Evolutionary conservation across 2,888 invertebrate species (phyloP).

Genomic region (Melieria omissa): DNA sequence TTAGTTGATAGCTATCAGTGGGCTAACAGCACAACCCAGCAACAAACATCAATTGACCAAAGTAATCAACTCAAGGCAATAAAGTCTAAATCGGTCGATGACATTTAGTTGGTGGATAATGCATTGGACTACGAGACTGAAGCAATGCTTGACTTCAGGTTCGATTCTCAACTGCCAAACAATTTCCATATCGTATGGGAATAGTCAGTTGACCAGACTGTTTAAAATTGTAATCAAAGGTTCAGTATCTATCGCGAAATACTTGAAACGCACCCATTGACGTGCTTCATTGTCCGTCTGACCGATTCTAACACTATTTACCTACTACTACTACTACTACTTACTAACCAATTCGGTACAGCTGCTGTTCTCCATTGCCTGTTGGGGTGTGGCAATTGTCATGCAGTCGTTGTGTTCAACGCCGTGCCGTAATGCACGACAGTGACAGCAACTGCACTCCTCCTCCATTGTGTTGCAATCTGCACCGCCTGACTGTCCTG

Average conservation of each 20-base stretch:
- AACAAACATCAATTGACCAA: too few relatives aligned
- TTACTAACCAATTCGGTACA: conserved; percentile 42
- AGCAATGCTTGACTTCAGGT: too few relatives aligned
- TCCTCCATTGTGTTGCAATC: conserved; percentile 6
- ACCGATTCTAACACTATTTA: too few relatives aligned
- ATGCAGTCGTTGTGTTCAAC: conserved; percentile 43
- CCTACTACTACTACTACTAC: neutral
- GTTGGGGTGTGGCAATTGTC: conserved; percentile 44
- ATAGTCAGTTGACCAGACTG: neutral
- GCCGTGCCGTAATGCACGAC: conserved; percentile 33
- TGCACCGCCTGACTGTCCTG: neutral
- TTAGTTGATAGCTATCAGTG: too few relatives aligned
- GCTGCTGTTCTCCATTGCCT: conserved; percentile 1
- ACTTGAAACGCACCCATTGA: too few relatives aligned
- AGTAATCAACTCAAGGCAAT: neutral
- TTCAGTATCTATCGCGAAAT: too few relatives aligned
- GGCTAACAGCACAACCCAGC: too few relatives aligned
- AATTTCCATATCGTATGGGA: too few relatives aligned
- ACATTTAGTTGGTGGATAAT: neutral
- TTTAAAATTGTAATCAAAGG: too few relatives aligned
- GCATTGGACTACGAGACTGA: too few relatives aligned
- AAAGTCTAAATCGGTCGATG: neutral
- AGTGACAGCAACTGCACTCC: conserved; percentile 55
- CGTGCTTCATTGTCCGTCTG: too few relatives aligned
- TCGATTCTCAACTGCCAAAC: too few relatives aligned